Evolutionary conservation across 1,140 invertebrate species (phyloP).

Genomic region (Tigriopus japonicus): DNA sequence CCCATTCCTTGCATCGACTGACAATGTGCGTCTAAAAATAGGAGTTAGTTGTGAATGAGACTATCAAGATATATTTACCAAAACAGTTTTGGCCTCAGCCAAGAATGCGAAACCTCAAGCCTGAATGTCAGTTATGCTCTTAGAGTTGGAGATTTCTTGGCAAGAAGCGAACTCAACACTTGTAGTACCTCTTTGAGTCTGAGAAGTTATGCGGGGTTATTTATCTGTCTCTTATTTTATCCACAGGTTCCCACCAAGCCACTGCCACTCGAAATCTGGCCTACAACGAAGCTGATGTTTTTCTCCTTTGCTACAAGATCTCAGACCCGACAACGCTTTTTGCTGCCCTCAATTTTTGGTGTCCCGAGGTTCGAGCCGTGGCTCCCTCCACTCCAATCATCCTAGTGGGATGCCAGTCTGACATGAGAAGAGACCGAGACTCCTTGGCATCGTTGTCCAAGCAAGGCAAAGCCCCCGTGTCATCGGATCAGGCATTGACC

Average conservation of each 20-base stretch:
- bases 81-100: too few species aligned
- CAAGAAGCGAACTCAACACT: too few species aligned
- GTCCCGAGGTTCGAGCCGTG: not conserved
- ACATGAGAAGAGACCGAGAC: slow-evolving; percentile 3
- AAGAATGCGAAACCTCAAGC: too few species aligned
- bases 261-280: slow-evolving; percentile 2
- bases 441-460: slow-evolving; percentile 2
- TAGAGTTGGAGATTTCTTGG: too few species aligned
- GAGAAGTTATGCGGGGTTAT: too few species aligned
- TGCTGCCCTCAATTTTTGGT: slow-evolving; percentile 10
- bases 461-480: slow-evolving; percentile 1
- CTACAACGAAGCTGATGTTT: slow-evolving; percentile 8
- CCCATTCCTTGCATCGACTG: too few species aligned
- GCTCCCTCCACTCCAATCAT: slow-evolving; percentile 8
- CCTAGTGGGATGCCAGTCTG: slow-evolving; percentile 14
- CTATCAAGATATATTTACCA: too few species aligned
- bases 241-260: slow-evolving; percentile 1
- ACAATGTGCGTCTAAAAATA: too few species aligned
- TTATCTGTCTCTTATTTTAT: too few species aligned
- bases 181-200: too few species aligned
- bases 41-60: too few species aligned
- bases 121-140: too few species aligned
- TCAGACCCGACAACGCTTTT: slow-evolving; percentile 4
- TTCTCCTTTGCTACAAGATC: slow-evolving; percentile 13
- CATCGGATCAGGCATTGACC: slow-evolving; percentile 10